These are phyloP conservation scores for Gadopsis bispinosus DNA, from an alignment of 2,797 vertebrate species.

Conservation along the genomic window DNA sequence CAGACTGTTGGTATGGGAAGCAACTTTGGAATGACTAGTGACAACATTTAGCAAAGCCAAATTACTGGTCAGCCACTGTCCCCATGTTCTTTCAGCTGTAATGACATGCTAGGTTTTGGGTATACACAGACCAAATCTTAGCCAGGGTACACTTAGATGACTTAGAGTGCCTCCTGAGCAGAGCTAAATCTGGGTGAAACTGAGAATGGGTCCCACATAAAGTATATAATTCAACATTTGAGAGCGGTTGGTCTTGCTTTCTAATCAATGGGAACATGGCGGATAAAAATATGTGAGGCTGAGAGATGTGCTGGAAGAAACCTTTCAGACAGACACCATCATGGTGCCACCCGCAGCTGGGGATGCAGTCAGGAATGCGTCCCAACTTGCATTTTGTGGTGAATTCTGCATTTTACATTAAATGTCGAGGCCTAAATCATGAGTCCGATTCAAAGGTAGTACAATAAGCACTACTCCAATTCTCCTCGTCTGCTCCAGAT, in stretches of 20 bases:
- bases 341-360: constrained; percentile 4
- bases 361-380: constrained; percentile 3
- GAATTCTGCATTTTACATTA: not conserved
- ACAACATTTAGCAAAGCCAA: constrained; percentile 66
- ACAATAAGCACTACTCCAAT: not conserved
- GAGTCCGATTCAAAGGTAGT: not conserved
- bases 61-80: constrained; percentile 71
- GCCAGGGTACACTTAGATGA: constrained; percentile 68
- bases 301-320: constrained; percentile 19
- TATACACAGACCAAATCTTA: constrained; percentile 51
- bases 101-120: constrained; percentile 67
- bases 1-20: constrained; percentile 44
- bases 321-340: constrained; percentile 11
- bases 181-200: constrained; percentile 69
- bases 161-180: constrained; percentile 46
- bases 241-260: constrained; percentile 49
- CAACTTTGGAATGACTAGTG: constrained; percentile 51
- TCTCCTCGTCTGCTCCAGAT: not conserved
- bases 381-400: not conserved
- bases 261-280: constrained; percentile 49
- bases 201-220: constrained; percentile 40
- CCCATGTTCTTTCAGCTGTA: constrained; percentile 71
- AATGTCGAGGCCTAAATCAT: not conserved
- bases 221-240: constrained; percentile 67
- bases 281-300: constrained; percentile 45